These are phyloP conservation scores for Montipora foliosa DNA, from an alignment of 64 coral and sea anemone genomes.

Conservation along the genomic window DNA sequence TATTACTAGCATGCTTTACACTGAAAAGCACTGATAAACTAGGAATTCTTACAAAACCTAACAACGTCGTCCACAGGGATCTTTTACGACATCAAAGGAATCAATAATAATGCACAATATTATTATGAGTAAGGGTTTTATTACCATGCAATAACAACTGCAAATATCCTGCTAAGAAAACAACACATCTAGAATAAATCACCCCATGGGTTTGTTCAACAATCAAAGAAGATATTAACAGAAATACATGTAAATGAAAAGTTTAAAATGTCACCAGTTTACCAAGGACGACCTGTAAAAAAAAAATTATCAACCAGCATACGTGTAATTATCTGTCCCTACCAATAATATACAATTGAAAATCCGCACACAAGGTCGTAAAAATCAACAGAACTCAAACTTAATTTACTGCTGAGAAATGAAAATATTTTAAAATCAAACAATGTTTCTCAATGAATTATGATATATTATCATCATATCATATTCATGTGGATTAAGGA, in stretches of 20 bases:
- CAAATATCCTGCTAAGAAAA: conserved; percentile 12
- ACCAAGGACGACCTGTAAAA: too few relatives aligned
- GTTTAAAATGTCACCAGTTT: not conserved
- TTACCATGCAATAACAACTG: not conserved
- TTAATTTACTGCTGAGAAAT: too few relatives aligned
- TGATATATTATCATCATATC: too few relatives aligned
- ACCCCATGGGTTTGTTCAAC: not conserved
- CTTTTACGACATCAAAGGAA: not conserved
- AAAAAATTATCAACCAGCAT: not conserved
- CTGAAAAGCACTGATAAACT: not conserved
- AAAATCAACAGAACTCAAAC: too few relatives aligned
- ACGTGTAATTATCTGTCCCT: not conserved
- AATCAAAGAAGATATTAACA: not conserved
- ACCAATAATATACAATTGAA: not conserved
- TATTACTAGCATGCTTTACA: not conserved
- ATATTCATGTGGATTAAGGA: too few relatives aligned
- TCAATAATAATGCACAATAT: not conserved
- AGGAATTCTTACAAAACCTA: conserved; percentile 13
- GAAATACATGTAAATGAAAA: not conserved
- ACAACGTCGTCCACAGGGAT: not conserved
- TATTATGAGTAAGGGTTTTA: not conserved
- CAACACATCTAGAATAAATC: not conserved
- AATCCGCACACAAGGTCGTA: not conserved
- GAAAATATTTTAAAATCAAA: not conserved
- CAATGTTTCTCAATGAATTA: not conserved